Percentiles rank a stretch among this genome's conserved stretches.
Conservation (phyloP, 2,113 vertebrate species). For the Microtus ochrogaster region DNA sequence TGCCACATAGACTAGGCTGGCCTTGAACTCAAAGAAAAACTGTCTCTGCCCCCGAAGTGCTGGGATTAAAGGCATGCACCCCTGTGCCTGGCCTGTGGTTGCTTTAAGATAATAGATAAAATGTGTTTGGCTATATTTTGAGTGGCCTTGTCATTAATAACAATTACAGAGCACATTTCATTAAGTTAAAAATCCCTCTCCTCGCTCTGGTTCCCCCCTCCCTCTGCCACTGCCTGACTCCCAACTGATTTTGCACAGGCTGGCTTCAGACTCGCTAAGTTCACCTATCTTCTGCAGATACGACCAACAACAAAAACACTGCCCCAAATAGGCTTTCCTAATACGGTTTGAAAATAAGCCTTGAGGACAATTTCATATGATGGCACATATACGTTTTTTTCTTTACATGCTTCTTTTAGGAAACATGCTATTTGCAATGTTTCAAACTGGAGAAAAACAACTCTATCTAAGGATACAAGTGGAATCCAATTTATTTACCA, state of each 20-base stretch:
- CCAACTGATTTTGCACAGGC: background rate
- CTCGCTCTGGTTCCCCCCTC: background rate
- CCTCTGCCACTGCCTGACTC: background rate
- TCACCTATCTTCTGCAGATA: background rate
- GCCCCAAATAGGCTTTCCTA: conserved; percentile 67
- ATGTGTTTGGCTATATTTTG: background rate
- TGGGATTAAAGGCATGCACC: background rate
- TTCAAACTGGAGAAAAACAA: conserved; percentile 73
- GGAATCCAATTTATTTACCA: conserved; percentile 80
- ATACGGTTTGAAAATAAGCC: conserved; percentile 73
- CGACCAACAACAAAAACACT: conserved; percentile 67
- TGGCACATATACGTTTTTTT: background rate
- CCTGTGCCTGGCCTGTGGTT: background rate
- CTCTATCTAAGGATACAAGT: conserved; percentile 59
- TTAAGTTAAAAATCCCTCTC: background rate
- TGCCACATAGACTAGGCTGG: background rate
- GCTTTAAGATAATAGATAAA: conserved; percentile 52
- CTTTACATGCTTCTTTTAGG: conserved; percentile 7
- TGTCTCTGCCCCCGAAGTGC: background rate
- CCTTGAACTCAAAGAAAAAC: background rate
- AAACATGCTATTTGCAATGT: conserved; percentile 24
- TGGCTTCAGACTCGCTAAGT: background rate
- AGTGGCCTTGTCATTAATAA: conserved; percentile 17
- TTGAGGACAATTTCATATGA: conserved; percentile 67
- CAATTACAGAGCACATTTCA: conserved; percentile 58